These are phyloP conservation scores for Excalfactoria chinensis DNA, from an alignment of 2,113 vertebrate species.

Conservation along the genomic window DNA sequence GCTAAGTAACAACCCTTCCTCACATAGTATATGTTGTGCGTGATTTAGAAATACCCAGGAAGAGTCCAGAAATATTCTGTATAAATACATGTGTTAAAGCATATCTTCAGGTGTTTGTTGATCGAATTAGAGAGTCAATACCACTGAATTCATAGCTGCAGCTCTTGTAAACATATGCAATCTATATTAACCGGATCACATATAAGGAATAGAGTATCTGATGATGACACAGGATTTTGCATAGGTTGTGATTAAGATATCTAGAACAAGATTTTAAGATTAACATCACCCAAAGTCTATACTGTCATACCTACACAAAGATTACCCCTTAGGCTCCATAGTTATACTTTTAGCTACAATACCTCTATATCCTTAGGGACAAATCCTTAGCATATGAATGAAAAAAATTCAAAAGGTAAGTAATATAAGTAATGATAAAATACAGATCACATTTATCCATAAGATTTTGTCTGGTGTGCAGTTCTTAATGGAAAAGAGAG, in stretches of 20 bases:
- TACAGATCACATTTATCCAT: background rate
- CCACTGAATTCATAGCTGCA: background rate
- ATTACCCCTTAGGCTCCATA: background rate
- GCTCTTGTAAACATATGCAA: background rate
- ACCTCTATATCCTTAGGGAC: background rate
- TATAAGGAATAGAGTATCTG: background rate
- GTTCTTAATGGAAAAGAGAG: background rate
- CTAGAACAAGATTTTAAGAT: background rate
- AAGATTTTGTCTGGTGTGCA: background rate
- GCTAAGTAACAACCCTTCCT: background rate
- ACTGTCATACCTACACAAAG: background rate
- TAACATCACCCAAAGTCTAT: background rate
- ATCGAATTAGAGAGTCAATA: background rate
- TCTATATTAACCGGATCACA: background rate
- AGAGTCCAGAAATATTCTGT: background rate
- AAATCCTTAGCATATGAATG: background rate
- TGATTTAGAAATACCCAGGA: background rate
- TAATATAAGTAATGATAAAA: background rate
- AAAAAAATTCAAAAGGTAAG: background rate
- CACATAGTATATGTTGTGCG: background rate
- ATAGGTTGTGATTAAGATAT: background rate
- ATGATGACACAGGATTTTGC: background rate
- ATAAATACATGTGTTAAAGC: background rate
- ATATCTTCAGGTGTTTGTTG: background rate
- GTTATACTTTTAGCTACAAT: background rate